phyloP scores from a whole-genome alignment of 2,888 invertebrate species.

The Caenorhabditis sulstoni region DNA sequence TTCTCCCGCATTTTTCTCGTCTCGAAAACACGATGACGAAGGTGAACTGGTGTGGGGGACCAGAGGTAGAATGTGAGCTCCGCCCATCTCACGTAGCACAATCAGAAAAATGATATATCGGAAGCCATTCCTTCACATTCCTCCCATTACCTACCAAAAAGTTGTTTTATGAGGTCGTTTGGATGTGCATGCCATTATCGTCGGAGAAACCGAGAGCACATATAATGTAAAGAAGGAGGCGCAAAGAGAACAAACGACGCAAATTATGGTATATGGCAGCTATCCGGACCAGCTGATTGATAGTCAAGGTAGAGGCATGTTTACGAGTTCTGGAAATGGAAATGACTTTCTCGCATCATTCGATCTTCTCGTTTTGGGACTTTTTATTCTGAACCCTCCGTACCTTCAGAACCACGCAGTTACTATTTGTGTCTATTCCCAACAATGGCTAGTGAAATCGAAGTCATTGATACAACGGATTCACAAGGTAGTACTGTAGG shows the following conservation, averaged over 20 bases:
- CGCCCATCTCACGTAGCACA: slow-evolving; percentile 7
- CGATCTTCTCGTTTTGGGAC: slow-evolving; percentile 53
- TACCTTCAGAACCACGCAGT: background rate
- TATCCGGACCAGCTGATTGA: slow-evolving; percentile 50
- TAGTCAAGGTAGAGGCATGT: slow-evolving; percentile 54
- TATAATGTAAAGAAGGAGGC: slow-evolving; percentile 44
- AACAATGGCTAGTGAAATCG: slow-evolving; percentile 19
- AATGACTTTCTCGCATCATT: slow-evolving; percentile 52
- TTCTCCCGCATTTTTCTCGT: background rate
- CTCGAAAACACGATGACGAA: slow-evolving; percentile 7
- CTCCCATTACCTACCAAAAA: background rate
- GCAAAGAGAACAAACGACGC: slow-evolving; percentile 33
- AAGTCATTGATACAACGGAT: slow-evolving; percentile 2
- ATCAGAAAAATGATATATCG: slow-evolving; percentile 6
- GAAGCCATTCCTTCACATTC: background rate
- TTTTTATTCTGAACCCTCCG: slow-evolving; percentile 12
- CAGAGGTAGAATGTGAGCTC: too few species aligned
- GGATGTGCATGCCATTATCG: slow-evolving; percentile 54
- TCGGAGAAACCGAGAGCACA: slow-evolving; percentile 34
- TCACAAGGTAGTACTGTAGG: slow-evolving; percentile 21
- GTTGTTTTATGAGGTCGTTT: slow-evolving; percentile 35
- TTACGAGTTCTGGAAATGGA: slow-evolving; percentile 64
- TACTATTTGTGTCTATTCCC: background rate
- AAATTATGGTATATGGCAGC: slow-evolving; percentile 55
- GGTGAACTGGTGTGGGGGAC: too few species aligned